Base-by-base conservation (phyloP, 2,888 invertebrate species). In the Lomographa bimaculata region DNA sequence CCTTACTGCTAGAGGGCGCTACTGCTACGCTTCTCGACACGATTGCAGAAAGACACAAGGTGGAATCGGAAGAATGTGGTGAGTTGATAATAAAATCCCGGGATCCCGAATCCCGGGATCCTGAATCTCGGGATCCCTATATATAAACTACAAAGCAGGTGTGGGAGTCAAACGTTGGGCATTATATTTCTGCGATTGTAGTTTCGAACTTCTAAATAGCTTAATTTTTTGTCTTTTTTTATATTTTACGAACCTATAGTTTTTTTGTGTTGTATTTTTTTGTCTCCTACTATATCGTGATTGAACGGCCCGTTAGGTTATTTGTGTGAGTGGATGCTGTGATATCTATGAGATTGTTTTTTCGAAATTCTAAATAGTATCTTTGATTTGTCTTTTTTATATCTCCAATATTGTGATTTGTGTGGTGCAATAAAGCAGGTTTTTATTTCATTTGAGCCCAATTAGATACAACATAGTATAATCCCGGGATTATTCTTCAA, bases 1-100 rank as follows among this genome's bases (percentile, higher is more conserved):
- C 84, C 0, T 50, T 83, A 10, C 46, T 71, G 11, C 54, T 84
- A 46, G 76, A 77, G 35, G 50, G 65, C 0, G 80, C 82, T 0
- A 67, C 71, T 0, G 58, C 64, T 0, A 54, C 48, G 0, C 40
- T 81, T 2, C 47, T 80, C 34, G 65, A 71, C 3, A 60, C 65
- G 0, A 32, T 78, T 5, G 66, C 71, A 0, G 46, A 34, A 3
- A 18, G 65, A 5, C 58, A 54, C 38, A 29, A 43, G 27, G 36
- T 19, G 0, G 66, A 62, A 16, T 46, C 39, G 5, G 49, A 43
- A 5, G 59, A 60, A 9, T 5, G 9, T 5, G 29, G 41, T 33
- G n/a, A 32, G 16, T 17, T 4, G n/a, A n/a, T n/a, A n/a, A n/a
- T n/a, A n/a, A n/a, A n/a, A n/a, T n/a, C n/a, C n/a, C n/a, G n/a